These are phyloP conservation scores for Ophion costatus DNA, from an alignment of 2,888 invertebrate species.

Conservation along the genomic window DNA sequence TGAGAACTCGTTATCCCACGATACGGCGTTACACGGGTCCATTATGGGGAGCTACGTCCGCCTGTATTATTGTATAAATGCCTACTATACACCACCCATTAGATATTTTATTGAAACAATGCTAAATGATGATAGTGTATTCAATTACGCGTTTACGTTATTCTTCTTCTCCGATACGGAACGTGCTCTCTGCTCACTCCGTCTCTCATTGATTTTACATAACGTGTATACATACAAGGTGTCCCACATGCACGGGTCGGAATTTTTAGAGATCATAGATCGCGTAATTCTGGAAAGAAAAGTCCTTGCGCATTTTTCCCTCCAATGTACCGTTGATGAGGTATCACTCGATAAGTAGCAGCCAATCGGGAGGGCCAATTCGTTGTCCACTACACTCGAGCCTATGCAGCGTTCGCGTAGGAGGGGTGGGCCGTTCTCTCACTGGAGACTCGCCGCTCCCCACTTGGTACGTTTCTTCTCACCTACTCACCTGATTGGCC, in stretches of 20 bases:
- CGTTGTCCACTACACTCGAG: not conserved
- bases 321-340: not conserved
- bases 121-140: constrained; percentile 17
- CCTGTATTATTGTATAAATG: constrained; percentile 27
- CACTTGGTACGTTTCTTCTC: not conserved
- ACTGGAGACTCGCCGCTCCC: not conserved
- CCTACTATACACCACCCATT: constrained; percentile 13
- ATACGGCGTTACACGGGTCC: constrained; percentile 30
- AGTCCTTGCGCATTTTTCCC: not conserved
- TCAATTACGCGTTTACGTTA: constrained; percentile 41
- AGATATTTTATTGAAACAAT: constrained; percentile 31
- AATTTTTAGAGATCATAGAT: not conserved
- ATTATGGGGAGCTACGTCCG: constrained; percentile 11
- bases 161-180: constrained; percentile 42
- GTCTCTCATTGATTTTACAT: constrained; percentile 53
- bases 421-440: not conserved
- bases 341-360: not conserved
- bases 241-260: not conserved
- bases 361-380: not conserved
- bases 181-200: constrained; percentile 55
- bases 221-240: constrained; percentile 18
- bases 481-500: not conserved
- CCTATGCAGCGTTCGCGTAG: not conserved
- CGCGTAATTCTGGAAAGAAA: constrained; percentile 1
- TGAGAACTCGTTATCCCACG: constrained; percentile 30